Percentiles rank a stretch among this genome's conserved stretches.
These are phyloP conservation scores for Tupiocoris notatus DNA, from an alignment of 2,888 invertebrate genomes.

Conservation along the genomic window DNA sequence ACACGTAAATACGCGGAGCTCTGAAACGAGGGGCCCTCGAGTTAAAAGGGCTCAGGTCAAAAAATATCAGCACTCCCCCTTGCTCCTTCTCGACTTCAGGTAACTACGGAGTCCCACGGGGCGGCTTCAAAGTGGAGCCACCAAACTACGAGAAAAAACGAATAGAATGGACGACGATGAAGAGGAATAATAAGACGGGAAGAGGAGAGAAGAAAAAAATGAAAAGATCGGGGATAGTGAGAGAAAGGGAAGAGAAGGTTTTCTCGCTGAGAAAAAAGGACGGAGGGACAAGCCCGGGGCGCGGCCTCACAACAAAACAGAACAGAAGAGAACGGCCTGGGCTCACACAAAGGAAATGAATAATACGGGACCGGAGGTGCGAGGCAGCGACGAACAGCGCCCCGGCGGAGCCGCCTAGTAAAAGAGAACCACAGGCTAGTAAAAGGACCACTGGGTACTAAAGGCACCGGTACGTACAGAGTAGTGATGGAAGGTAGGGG, in stretches of 20 bases:
- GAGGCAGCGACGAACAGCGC: neutral
- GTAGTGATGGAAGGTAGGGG: neutral
- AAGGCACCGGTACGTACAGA: neutral
- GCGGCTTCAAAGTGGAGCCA: constrained; percentile 36
- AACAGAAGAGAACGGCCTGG: neutral
- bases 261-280: constrained; percentile 3
- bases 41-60: neutral
- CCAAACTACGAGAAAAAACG: constrained; percentile 18
- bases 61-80: too few relatives aligned
- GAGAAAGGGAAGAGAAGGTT: constrained; percentile 11
- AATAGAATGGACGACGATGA: neutral
- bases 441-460: neutral
- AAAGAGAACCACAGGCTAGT: neutral
- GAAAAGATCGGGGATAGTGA: neutral
- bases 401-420: neutral
- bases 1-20: neutral
- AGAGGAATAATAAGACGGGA: neutral
- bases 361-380: constrained; percentile 27
- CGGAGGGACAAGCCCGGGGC: constrained; percentile 1
- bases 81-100: too few relatives aligned
- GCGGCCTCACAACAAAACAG: constrained; percentile 11
- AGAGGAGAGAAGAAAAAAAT: constrained; percentile 1
- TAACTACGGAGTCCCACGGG: constrained; percentile 13
- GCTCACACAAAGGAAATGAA: constrained; percentile 33
- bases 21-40: neutral